phyloP scores from a whole-genome alignment of 2,888 invertebrate species.

The Tiphia femorata region DNA sequence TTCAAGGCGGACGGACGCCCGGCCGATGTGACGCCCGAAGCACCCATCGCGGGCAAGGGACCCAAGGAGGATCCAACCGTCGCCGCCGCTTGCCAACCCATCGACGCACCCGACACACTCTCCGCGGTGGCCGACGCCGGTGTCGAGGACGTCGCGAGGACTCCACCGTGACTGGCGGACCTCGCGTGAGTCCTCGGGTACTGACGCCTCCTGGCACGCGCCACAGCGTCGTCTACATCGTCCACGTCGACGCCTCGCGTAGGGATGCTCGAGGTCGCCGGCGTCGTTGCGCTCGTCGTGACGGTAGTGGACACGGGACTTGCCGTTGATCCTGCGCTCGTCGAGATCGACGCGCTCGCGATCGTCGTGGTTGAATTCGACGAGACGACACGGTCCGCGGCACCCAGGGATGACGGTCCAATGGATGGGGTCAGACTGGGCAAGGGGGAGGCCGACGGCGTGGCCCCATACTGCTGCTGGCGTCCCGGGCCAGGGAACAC shows the following conservation, averaged over 20 bases:
- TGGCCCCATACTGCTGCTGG: too few species aligned
- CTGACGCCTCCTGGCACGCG: slow-evolving; percentile 30
- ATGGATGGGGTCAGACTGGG: too few species aligned
- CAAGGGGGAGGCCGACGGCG: too few species aligned
- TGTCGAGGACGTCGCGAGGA: slow-evolving; percentile 70
- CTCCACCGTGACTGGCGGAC: slow-evolving; percentile 89
- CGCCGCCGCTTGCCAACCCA: slow-evolving; percentile 12
- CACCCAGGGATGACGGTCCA: too few species aligned
- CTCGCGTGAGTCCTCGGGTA: slow-evolving; percentile 75
- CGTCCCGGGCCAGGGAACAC: slow-evolving; percentile 62
- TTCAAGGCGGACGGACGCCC: slow-evolving; percentile 79
- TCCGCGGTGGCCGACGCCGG: slow-evolving; percentile 39
- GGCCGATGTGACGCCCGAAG: not conserved
- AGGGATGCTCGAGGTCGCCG: not conserved
- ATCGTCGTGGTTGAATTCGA: slow-evolving; percentile 7
- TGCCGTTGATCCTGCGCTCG: too few species aligned
- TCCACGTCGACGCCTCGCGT: slow-evolving; percentile 35
- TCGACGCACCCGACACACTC: slow-evolving; percentile 12
- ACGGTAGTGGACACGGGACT: too few species aligned
- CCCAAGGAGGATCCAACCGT: slow-evolving; percentile 27
- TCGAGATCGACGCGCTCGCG: too few species aligned
- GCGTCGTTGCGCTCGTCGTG: slow-evolving; percentile 11
- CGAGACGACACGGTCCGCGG: too few species aligned
- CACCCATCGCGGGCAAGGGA: slow-evolving; percentile 53
- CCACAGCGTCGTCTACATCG: slow-evolving; percentile 29